A percentile compares a stretch with the other conserved stretches of the same genome.
phyloP scores from a whole-genome alignment of 2,888 invertebrate species.

The Lepas anatifera region DNA sequence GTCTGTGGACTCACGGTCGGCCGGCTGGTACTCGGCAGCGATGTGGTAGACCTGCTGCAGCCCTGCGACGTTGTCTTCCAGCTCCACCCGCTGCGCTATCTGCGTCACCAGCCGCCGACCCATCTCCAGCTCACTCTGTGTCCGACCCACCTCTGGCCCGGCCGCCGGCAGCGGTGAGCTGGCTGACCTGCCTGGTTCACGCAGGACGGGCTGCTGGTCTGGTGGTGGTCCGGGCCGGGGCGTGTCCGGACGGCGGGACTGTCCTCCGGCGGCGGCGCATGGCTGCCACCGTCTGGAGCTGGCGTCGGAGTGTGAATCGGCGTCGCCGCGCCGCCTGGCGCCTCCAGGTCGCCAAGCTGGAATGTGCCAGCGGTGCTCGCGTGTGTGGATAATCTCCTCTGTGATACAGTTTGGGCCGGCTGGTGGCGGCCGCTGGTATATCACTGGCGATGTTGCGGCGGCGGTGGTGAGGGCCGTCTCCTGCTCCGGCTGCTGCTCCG shows the following conservation, averaged over 20 bases:
- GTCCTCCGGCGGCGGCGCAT: no score
- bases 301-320: background rate
- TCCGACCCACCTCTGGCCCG: background rate
- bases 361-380: slow-evolving; percentile 1
- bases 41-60: background rate
- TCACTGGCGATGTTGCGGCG: background rate
- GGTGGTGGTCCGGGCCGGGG: no score
- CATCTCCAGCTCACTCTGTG: background rate
- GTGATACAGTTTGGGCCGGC: background rate
- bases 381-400: background rate
- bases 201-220: no score
- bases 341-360: background rate
- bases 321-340: background rate
- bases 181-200: background rate
- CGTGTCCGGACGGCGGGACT: no score
- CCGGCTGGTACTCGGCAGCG: background rate
- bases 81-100: background rate
- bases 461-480: background rate
- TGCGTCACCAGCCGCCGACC: background rate
- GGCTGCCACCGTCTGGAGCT: no score
- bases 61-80: background rate
- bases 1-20: background rate
- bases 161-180: background rate
- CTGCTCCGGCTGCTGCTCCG: background rate
- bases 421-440: background rate